Evolutionary conservation across 2,113 vertebrate genomes (phyloP), one percentile per base, ranked within the genome.

Genomic region (Ochotona princeps): DNA sequence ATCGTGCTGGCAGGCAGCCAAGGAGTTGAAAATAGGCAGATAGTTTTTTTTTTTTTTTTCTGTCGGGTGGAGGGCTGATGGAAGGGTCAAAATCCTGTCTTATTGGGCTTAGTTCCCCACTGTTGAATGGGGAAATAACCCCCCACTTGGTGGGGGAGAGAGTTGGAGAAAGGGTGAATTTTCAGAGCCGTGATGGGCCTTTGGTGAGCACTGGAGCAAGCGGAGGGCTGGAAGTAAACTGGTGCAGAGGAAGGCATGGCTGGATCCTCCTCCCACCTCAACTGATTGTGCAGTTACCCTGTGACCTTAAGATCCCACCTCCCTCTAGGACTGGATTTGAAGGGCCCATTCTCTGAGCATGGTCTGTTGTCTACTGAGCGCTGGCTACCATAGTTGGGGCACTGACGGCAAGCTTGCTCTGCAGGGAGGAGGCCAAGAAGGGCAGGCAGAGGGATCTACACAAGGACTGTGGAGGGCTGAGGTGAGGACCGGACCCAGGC

Each of bases 1-100:
- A 84, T 73, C 72, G 14, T 87, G 65, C 79, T 96, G 95, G 91
- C 94, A 75, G 51, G 72, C 25, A 2, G 87, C 81, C 94, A 91
- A 96, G 26, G 89, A 47, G 67, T 32, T 81, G 67, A 67, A 89
- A 86, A 82, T 30, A 60, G 70, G 80, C 57, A 18, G 83, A 72
- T 79, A 17, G 38, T 44, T 44, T 44, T 44, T 44, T 44, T 44
- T 44, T 44, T 44, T 44, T 44, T 44, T 6, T 6, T 6, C 38
- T 6, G 6, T 44, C 6, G 38, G 38, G 38, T 44, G 38, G 38
- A 44, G 38, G 6, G 38, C 38, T 44, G 78, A 94, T 92, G 87
- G 60, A 57, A 91, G 82, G 84, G 76, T 95, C 26, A 82, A 84
- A 76, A 67, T 51, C 44, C 86, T 61, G 23, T 81, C 63, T 89